A percentile compares a stretch with the other conserved stretches of the same genome.
These are phyloP conservation scores for Natator depressus DNA, from an alignment of 2,113 vertebrate species.

Conservation along the genomic window DNA sequence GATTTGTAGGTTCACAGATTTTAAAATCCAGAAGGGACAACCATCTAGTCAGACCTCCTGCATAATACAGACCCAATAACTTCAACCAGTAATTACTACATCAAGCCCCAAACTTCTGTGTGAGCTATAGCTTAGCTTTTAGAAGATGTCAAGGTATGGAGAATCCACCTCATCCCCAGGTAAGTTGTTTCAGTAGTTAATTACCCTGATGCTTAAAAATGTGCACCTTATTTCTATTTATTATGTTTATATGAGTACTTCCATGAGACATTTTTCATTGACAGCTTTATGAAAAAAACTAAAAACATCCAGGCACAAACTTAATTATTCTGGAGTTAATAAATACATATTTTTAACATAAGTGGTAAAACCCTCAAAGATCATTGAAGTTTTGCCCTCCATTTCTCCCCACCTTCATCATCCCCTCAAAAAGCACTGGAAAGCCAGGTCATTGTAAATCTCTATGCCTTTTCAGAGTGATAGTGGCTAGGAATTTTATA, in stretches of 20 bases:
- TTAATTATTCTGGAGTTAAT: accelerated
- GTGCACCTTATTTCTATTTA: neutral
- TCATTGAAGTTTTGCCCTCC: neutral
- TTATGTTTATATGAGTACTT: neutral
- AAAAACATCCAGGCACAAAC: neutral
- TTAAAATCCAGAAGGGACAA: slow-evolving; percentile 13
- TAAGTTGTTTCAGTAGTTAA: neutral
- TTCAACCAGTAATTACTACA: neutral
- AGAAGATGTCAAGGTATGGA: neutral
- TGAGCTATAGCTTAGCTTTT: accelerated
- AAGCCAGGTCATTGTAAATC: neutral
- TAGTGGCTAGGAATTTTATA: neutral
- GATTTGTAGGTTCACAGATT: slow-evolving; percentile 21
- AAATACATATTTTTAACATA: neutral
- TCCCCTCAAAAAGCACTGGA: neutral
- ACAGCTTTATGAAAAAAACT: neutral
- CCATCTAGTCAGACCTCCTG: neutral
- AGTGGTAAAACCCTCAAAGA: neutral
- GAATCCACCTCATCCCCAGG: accelerated
- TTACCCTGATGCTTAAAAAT: neutral
- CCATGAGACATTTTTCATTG: neutral
- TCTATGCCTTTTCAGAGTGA: neutral
- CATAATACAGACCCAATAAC: neutral
- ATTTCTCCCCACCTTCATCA: accelerated
- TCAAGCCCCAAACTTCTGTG: neutral